Percentiles rank a stretch among this genome's conserved stretches.
These are phyloP conservation scores for Caiman crocodilus DNA, from an alignment of 2,797 vertebrate species.

Conservation along the genomic window DNA sequence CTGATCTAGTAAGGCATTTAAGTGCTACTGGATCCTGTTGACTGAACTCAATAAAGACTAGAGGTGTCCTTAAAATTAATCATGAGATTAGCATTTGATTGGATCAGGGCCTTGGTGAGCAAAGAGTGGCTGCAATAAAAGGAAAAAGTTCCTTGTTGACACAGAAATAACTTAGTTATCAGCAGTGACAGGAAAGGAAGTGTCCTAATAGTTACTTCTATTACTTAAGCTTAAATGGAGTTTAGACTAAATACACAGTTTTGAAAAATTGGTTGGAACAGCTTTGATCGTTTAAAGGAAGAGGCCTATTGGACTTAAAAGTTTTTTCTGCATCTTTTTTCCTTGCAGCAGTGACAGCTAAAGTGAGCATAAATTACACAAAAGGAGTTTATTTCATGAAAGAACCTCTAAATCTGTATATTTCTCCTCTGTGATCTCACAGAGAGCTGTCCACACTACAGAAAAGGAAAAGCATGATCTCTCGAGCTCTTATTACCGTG, in stretches of 20 bases:
- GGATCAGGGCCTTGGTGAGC: slow-evolving; percentile 31
- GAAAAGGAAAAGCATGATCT: slow-evolving; percentile 55
- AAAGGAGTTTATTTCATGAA: slow-evolving; percentile 66
- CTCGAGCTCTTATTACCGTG: slow-evolving; percentile 18
- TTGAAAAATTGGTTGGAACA: slow-evolving; percentile 49
- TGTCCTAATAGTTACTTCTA: slow-evolving; percentile 24
- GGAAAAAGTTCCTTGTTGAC: slow-evolving; percentile 45
- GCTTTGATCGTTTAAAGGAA: slow-evolving; percentile 51
- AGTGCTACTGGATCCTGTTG: not conserved
- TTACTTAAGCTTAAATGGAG: slow-evolving; percentile 59
- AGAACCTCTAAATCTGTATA: slow-evolving; percentile 58
- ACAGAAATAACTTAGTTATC: slow-evolving; percentile 58
- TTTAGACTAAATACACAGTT: slow-evolving; percentile 57
- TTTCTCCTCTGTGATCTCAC: slow-evolving; percentile 62
- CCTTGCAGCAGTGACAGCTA: slow-evolving; percentile 64
- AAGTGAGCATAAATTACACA: slow-evolving; percentile 72
- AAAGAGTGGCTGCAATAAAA: not conserved
- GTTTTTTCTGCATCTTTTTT: slow-evolving; percentile 61
- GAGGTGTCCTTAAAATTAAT: slow-evolving; percentile 34
- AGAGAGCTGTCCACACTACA: not conserved
- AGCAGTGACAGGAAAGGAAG: slow-evolving; percentile 42
- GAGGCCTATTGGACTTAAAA: slow-evolving; percentile 52
- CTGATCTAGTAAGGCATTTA: not conserved
- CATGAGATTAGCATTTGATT: not conserved
- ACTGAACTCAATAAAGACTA: not conserved